Evolutionary conservation across 2,113 vertebrate genomes (phyloP).

Genomic region (Laticauda laticaudata): DNA sequence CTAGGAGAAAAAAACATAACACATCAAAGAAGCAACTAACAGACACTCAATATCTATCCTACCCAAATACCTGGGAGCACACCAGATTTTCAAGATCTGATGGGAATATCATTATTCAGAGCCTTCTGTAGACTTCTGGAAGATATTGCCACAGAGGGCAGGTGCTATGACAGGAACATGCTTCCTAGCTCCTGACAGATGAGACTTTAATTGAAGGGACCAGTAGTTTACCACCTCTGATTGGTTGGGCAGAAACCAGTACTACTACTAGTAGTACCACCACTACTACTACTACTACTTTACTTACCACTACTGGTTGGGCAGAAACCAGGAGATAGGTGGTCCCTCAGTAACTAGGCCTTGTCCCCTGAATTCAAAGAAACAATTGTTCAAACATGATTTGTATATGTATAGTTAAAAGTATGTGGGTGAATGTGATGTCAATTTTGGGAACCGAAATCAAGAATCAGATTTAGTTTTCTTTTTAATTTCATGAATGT

Average conservation of each 20-base stretch:
- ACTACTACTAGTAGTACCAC: too few relatives aligned
- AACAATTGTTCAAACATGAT: background rate
- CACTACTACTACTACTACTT: too few relatives aligned
- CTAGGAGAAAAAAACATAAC: background rate
- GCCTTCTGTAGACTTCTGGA: background rate
- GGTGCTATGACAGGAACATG: background rate
- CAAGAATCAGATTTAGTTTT: fast-evolving
- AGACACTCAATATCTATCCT: background rate
- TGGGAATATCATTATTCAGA: background rate
- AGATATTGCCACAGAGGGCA: background rate
- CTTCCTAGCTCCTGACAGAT: background rate
- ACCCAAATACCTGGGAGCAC: background rate
- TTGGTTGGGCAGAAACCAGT: background rate
- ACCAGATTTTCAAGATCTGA: background rate
- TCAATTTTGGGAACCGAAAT: background rate
- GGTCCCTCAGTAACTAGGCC: background rate
- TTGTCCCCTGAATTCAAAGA: background rate
- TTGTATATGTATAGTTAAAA: background rate
- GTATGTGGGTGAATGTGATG: background rate
- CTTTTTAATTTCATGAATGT: background rate
- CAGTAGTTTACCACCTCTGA: background rate
- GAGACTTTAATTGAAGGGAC: background rate
- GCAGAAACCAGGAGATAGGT: background rate
- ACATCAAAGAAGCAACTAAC: background rate
- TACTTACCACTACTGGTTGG: too few relatives aligned